Base-by-base conservation (phyloP, 2,113 vertebrate species). In the Vulpes lagopus region DNA sequence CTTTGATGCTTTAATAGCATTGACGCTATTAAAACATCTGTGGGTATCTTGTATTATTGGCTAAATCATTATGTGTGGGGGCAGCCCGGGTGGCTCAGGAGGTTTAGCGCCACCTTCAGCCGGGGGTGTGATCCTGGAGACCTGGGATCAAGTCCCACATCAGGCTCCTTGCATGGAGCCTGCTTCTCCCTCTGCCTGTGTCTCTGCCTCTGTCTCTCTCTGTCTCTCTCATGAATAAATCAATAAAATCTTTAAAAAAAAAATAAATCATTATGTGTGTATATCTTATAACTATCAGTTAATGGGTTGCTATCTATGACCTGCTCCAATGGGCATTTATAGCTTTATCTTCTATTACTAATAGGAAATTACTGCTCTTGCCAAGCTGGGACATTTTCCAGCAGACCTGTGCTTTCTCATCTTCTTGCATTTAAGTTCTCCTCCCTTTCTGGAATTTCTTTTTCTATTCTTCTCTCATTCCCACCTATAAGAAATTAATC, bases 371-470 rank as follows among this genome's bases (percentile, higher is more conserved):
- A 94, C 49, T 90, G 62, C 53, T 88, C 81, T 91, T 91, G 25
- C n/a, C 57, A 80, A 57, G 74, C 55, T 90, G 64, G 25, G 89
- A 65, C 57, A 65, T 89, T 92, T 73, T 89, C 80, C n/a, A 64
- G 12, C 16, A 90, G 43, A 86, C 16, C 32, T 79, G 19, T 82
- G 20, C n/a, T 91, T 95, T 83, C 87, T 94, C 8, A 76, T 91
- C 35, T 82, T 53, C 49, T 80, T 81, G 11, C 22, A 51, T 92
- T 97, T 78, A 87, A 81, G 38, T 80, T 90, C 16, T 67, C 5
- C 23, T 93, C 49, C 62, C 22, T 95, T 95, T 71, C 59, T 92
- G 19, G 16, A 59, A 53, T 88, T 87, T 53, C 59, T 95, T 84
- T 20, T 30, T 91, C 71, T 76, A 69, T 57, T 91, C 22, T 81